Evolutionary conservation across 2,797 vertebrate genomes (phyloP).

Genomic region (Pagetopsis macropterus): DNA sequence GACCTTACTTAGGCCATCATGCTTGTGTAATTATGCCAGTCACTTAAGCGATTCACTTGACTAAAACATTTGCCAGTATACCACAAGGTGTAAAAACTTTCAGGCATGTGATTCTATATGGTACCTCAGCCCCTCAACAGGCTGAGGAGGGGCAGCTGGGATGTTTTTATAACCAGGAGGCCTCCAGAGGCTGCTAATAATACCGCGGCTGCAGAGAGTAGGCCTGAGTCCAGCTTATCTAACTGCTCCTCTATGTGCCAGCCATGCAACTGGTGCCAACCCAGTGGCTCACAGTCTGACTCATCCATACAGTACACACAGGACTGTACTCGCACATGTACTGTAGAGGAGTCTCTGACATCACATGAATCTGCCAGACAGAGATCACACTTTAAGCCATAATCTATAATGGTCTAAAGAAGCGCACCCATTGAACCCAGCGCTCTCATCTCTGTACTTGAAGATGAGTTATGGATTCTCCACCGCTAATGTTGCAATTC

Average conservation of each 20-base stretch:
- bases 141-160: slow-evolving; percentile 38
- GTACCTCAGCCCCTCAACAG: slow-evolving; percentile 41
- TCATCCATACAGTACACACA: slow-evolving; percentile 21
- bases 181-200: slow-evolving; percentile 66
- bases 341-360: slow-evolving; percentile 18
- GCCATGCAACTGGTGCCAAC: slow-evolving; percentile 44
- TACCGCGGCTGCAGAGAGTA: slow-evolving; percentile 39
- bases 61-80: slow-evolving; percentile 65
- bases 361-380: slow-evolving; percentile 27
- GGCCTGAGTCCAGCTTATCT: slow-evolving; percentile 53
- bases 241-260: slow-evolving; percentile 45
- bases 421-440: slow-evolving; percentile 33
- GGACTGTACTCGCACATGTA: slow-evolving; percentile 18
- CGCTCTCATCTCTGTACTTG: slow-evolving; percentile 34
- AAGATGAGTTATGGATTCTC: slow-evolving; percentile 53
- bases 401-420: slow-evolving; percentile 53
- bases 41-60: slow-evolving; percentile 59
- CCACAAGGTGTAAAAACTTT: slow-evolving; percentile 63
- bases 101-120: slow-evolving; percentile 47
- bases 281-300: slow-evolving; percentile 36
- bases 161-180: slow-evolving; percentile 58
- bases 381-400: slow-evolving; percentile 39
- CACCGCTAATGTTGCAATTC: slow-evolving; percentile 38
- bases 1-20: slow-evolving; percentile 52
- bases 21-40: slow-evolving; percentile 47